Evolutionary conservation across 1,140 invertebrate species (phyloP).

Genomic region (Cephus cinctus): DNA sequence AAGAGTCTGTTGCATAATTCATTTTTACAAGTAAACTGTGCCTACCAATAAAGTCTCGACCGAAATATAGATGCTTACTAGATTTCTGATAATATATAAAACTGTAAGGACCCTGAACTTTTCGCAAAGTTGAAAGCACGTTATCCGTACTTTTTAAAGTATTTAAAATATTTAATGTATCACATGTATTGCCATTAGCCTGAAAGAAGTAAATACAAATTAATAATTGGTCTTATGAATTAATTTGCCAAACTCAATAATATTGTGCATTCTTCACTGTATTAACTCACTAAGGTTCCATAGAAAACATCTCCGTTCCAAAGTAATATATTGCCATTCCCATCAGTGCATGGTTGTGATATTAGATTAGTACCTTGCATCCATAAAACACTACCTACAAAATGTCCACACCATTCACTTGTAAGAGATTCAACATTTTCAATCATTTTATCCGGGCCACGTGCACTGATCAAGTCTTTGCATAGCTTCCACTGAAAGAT

Average conservation of each 20-base stretch:
- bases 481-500: constrained; percentile 47
- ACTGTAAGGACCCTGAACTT: constrained; percentile 79
- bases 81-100: constrained; percentile 75
- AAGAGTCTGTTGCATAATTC: constrained; percentile 36
- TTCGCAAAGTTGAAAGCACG: constrained; percentile 52
- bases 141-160: constrained; percentile 41
- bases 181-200: constrained; percentile 37
- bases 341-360: constrained; percentile 63
- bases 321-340: constrained; percentile 61
- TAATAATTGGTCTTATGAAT: constrained; percentile 1
- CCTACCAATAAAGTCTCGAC: constrained; percentile 81
- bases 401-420: constrained; percentile 68
- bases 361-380: constrained; percentile 62
- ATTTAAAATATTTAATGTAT: constrained; percentile 49
- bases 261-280: constrained; percentile 1
- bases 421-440: constrained; percentile 28
- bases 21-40: constrained; percentile 75
- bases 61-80: constrained; percentile 72
- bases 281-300: constrained; percentile 45
- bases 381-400: constrained; percentile 66
- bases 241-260: background rate
- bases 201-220: constrained; percentile 26
- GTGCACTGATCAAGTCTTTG: constrained; percentile 42
- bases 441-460: constrained; percentile 54
- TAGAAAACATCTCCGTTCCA: constrained; percentile 85